Evolutionary conservation across 2,797 vertebrate genomes (phyloP), one percentile per base, ranked within the genome.

Genomic region (Percopsis omiscomaycus): DNA sequence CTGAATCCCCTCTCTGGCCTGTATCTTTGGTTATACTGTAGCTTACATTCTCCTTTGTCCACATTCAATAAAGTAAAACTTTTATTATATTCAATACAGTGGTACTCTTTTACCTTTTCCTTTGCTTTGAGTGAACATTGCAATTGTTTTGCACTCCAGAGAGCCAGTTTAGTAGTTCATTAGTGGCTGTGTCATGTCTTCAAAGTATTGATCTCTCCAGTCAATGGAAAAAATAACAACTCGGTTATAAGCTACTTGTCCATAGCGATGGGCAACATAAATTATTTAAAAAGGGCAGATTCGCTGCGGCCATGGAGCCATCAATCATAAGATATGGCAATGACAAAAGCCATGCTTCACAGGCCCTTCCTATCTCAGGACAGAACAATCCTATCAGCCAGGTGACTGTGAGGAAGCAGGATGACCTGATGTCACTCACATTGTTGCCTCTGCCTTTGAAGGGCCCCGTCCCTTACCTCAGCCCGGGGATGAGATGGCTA

Each of bases 211-310:
- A 95, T 96, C 89, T 90, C 91, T 91, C 78, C 92, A 94, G 95
- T 94, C 96, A 96, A 96, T 96, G 93, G 95, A 95, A 98, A 97
- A 98, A 98, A 97, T 97, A 97, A 97, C 94, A 95, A 94, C 93
- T 92, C 89, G 85, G 95, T 95, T 97, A 96, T 97, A 98, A 97
- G 95, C 94, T 95, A 93, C 94, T 96, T 90, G 90, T 94, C 95
- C 95, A 93, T 92, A 93, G 96, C 94, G 90, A 96, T 96, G 95
- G 90, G 94, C 94, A 92, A 95, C 93, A 98, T 99, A 95, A 96
- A 99, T 99, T 98, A 98, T 99, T 99, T 97, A 99, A 98, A 98
- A 99, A 99, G 97, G 97, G 94, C 97, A 98, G 94, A 94, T 95
- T 95, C 94, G 92, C 94, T 95, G 95, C 94, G 92, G 94, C 96